Evolutionary conservation across 2,797 vertebrate genomes (phyloP).

Genomic region (Mus caroli): DNA sequence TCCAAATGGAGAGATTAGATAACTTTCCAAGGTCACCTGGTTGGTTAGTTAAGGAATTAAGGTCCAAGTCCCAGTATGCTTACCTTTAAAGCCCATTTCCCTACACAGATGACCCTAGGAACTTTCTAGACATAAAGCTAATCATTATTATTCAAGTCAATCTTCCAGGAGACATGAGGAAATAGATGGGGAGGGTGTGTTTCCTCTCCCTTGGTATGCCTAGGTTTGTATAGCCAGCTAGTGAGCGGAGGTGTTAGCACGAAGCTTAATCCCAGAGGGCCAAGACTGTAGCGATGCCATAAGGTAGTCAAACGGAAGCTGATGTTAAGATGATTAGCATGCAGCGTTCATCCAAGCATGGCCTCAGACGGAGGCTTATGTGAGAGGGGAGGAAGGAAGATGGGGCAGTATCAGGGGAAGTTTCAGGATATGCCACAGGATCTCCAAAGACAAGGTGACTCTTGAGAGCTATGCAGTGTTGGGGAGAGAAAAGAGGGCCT

Average conservation of each 20-base stretch:
- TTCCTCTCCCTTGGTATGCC: background rate
- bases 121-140: background rate
- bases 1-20: background rate
- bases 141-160: background rate
- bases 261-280: constrained; percentile 8
- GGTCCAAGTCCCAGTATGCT: background rate
- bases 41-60: background rate
- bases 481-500: background rate
- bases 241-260: background rate
- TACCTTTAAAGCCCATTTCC: constrained; percentile 6
- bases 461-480: background rate
- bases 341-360: background rate
- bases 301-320: background rate
- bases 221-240: background rate
- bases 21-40: constrained; percentile 1
- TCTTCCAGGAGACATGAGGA: background rate
- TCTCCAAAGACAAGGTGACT: background rate
- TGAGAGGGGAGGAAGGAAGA: background rate
- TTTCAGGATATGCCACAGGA: background rate
- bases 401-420: background rate
- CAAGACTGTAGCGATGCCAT: background rate
- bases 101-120: background rate
- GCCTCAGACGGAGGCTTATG: background rate
- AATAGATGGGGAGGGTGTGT: background rate
- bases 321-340: background rate